These are phyloP conservation scores for Eupsittula cactorum DNA, from an alignment of 2,113 vertebrate species.

Conservation along the genomic window DNA sequence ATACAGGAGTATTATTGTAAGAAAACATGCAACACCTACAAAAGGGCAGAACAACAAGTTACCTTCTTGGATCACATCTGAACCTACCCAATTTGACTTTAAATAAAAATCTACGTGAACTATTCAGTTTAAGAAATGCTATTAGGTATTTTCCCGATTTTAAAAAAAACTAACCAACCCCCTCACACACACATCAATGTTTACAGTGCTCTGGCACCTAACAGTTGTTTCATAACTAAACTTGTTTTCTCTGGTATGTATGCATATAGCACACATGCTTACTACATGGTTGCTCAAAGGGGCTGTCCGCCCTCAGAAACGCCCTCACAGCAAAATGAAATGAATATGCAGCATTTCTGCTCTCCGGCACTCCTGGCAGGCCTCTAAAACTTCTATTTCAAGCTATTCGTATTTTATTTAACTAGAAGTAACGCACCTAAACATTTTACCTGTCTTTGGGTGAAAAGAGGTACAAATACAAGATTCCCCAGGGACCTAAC, in stretches of 20 bases:
- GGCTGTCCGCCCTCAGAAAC: background rate
- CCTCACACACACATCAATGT: background rate
- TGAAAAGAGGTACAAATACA: background rate
- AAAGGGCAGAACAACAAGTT: background rate
- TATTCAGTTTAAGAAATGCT: background rate
- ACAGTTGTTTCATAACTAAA: conserved; percentile 6
- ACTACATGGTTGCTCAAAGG: background rate
- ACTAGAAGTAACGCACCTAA: background rate
- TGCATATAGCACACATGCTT: background rate
- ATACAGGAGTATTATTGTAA: background rate
- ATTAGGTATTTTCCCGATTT: background rate
- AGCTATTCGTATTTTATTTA: background rate
- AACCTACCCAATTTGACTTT: background rate
- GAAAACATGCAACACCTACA: background rate
- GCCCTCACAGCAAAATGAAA: background rate
- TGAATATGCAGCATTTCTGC: background rate
- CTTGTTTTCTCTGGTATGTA: background rate
- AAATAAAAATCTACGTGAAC: background rate
- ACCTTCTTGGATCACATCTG: background rate
- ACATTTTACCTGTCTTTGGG: background rate
- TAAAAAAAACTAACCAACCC: background rate
- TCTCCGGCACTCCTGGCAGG: background rate
- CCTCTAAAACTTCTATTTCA: background rate
- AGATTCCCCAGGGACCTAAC: background rate
- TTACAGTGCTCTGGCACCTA: conserved; percentile 4